These are phyloP conservation scores for Meiosimyza platycephala DNA, from an alignment of 2,888 invertebrate genomes.

Conservation along the genomic window DNA sequence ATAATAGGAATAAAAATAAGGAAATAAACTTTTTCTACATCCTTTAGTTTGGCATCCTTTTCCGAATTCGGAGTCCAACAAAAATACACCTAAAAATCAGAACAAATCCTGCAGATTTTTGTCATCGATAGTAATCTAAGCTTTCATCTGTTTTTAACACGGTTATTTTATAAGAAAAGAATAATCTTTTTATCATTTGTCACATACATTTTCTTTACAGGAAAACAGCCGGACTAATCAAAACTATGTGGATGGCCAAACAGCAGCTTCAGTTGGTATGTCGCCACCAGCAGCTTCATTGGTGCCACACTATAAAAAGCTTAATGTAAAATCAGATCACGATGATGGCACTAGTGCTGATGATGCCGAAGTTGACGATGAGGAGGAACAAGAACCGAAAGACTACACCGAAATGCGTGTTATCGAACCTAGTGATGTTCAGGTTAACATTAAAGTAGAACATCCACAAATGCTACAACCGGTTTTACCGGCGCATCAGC, in stretches of 20 bases:
- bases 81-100: too few relatives aligned
- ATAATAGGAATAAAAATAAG: too few relatives aligned
- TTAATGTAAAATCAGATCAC: slow-evolving; percentile 49
- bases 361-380: slow-evolving; percentile 43
- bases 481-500: slow-evolving; percentile 37
- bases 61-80: too few relatives aligned
- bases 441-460: slow-evolving; percentile 60
- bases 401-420: slow-evolving; percentile 58
- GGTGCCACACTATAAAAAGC: slow-evolving; percentile 39
- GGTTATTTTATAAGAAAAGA: too few relatives aligned
- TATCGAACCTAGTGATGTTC: slow-evolving; percentile 46
- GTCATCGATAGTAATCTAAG: too few relatives aligned
- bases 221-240: background rate
- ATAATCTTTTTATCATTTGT: too few relatives aligned
- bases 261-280: slow-evolving; percentile 49
- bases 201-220: too few relatives aligned
- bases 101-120: too few relatives aligned
- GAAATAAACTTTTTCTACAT: too few relatives aligned
- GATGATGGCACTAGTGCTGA: slow-evolving; percentile 43
- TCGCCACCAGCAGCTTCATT: slow-evolving; percentile 45
- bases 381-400: slow-evolving; percentile 57
- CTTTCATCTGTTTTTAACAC: too few relatives aligned
- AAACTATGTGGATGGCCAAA: slow-evolving; percentile 48
- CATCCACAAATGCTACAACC: slow-evolving; percentile 42
- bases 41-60: too few relatives aligned